A percentile compares a stretch with the other conserved stretches of the same genome.
These are phyloP conservation scores for Heterotilapia buettikoferi DNA, from an alignment of 2,113 vertebrate species.

Conservation along the genomic window DNA sequence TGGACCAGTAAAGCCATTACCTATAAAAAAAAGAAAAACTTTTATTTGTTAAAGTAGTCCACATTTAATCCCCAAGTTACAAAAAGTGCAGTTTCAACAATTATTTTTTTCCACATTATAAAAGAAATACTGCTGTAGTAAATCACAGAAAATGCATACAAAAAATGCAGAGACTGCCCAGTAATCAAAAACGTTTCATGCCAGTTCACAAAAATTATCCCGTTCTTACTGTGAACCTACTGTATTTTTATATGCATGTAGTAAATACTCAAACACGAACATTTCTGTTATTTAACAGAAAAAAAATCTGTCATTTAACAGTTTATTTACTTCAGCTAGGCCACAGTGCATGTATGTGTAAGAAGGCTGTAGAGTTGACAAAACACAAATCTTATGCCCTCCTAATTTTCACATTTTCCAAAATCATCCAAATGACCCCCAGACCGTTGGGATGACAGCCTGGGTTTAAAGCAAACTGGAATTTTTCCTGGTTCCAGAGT, in stretches of 20 bases:
- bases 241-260: not conserved
- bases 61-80: not conserved
- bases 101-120: not conserved
- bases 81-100: not conserved
- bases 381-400: not conserved
- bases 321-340: not conserved
- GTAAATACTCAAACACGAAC: not conserved
- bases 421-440: not conserved
- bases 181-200: not conserved
- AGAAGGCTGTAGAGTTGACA: not conserved
- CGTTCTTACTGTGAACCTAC: accelerated
- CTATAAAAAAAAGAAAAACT: not conserved
- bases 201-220: not conserved
- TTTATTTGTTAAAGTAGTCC: not conserved
- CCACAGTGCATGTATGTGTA: not conserved
- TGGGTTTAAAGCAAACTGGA: not conserved
- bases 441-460: accelerated
- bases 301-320: not conserved
- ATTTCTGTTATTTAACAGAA: not conserved
- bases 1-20: not conserved
- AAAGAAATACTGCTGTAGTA: not conserved
- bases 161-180: not conserved
- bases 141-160: not conserved
- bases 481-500: not conserved
- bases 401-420: not conserved